A percentile compares a stretch with the other conserved stretches of the same genome.
phyloP scores from a whole-genome alignment of 2,888 invertebrate genomes.

The Myathropa florea region DNA sequence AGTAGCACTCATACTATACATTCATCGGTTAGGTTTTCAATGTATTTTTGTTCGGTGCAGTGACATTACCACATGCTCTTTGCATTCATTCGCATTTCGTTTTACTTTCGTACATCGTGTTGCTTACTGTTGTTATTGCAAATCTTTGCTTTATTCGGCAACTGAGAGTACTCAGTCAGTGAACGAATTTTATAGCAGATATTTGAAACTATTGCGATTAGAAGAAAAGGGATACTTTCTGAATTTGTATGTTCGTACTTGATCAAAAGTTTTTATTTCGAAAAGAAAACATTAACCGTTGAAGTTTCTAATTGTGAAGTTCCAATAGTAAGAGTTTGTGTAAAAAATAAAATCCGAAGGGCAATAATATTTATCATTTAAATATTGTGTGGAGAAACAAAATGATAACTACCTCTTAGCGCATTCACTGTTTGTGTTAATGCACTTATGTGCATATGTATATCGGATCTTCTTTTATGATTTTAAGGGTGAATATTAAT shows the following conservation, averaged over 20 bases:
- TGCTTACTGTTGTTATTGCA: constrained; percentile 36
- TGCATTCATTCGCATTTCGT: constrained; percentile 43
- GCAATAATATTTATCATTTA: not conserved
- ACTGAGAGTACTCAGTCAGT: constrained; percentile 4
- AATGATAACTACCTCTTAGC: not conserved
- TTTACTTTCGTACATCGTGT: constrained; percentile 30
- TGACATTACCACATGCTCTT: constrained; percentile 45
- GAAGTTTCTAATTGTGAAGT: not conserved
- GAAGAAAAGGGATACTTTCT: constrained; percentile 3
- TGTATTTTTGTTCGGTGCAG: constrained; percentile 43
- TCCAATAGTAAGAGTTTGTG: not conserved
- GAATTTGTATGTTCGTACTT: not conserved
- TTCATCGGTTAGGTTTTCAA: constrained; percentile 28
- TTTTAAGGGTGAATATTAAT: not conserved
- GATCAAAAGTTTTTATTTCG: constrained; percentile 2
- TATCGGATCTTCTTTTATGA: constrained; percentile 4
- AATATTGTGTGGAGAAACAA: not conserved
- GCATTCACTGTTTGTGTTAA: not conserved
- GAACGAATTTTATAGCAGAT: constrained; percentile 10
- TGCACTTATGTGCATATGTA: not conserved
- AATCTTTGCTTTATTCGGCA: constrained; percentile 18
- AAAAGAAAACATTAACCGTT: not conserved
- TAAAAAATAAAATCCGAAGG: not conserved
- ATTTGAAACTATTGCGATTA: constrained; percentile 6
- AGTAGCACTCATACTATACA: constrained; percentile 20